phyloP scores from a whole-genome alignment of 2,113 vertebrate genomes.

The Seriola aureovittata region DNA sequence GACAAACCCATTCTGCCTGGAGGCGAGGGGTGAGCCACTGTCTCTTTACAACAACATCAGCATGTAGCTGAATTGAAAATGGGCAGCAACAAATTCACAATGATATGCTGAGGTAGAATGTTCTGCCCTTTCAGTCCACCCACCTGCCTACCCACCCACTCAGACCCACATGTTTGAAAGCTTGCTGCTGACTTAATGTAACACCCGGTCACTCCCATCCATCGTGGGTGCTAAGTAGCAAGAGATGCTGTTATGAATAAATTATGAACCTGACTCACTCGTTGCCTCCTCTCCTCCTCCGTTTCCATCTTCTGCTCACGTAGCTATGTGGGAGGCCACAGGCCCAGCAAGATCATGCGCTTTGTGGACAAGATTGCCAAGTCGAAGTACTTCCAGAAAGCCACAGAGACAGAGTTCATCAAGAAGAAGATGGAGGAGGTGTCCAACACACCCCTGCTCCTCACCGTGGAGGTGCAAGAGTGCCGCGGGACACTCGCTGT shows the following conservation, averaged over 20 bases:
- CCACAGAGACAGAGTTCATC: constrained; percentile 98
- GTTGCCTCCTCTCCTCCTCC: constrained; percentile 32
- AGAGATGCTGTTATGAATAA: constrained; percentile 77
- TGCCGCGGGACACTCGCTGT: constrained; percentile 93
- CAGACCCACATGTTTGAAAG: constrained; percentile 45
- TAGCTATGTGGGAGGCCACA: constrained; percentile 93
- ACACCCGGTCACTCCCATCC: constrained; percentile 41
- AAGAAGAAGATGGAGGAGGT: constrained; percentile 99
- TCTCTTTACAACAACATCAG: constrained; percentile 15
- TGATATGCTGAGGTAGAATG: constrained; percentile 38
- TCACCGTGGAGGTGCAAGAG: constrained; percentile 98
- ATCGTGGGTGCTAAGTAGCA: constrained; percentile 60
- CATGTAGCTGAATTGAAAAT: constrained; percentile 13
- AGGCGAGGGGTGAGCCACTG: constrained; percentile 89
- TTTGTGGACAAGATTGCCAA: constrained; percentile 99
- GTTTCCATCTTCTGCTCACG: constrained; percentile 32
- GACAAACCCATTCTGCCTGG: constrained; percentile 89
- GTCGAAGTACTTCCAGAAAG: constrained; percentile 99
- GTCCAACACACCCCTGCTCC: constrained; percentile 96
- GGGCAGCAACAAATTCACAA: constrained; percentile 21
- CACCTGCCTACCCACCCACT: constrained; percentile 33
- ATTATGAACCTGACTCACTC: constrained; percentile 80
- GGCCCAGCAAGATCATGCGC: constrained; percentile 99
- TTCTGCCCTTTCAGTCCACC: constrained; percentile 41
- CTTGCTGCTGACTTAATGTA: constrained; percentile 62